Conservation (phyloP, 2,113 vertebrate species). For the Hypanus sabinus region DNA sequence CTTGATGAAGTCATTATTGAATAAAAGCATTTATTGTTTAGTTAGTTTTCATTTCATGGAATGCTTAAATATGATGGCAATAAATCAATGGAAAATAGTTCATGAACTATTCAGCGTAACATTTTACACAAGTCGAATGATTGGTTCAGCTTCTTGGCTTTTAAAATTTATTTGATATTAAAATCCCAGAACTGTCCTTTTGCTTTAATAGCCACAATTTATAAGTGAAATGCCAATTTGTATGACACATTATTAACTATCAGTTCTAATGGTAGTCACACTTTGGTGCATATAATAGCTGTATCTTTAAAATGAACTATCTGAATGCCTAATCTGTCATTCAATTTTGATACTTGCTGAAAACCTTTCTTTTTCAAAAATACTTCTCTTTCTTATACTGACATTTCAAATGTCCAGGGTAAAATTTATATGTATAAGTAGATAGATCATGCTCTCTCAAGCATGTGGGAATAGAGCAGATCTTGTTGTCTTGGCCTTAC, state of each 20-base stretch:
- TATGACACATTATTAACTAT: background rate
- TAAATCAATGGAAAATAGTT: background rate
- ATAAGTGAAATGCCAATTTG: background rate
- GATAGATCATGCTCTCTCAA: background rate
- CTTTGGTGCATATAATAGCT: background rate
- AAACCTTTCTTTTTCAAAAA: too few species aligned
- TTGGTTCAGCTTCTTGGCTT: background rate
- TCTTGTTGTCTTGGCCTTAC: background rate
- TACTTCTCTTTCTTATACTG: background rate
- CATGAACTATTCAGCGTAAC: background rate
- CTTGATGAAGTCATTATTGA: background rate
- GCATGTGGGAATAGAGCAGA: background rate
- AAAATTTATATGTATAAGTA: background rate
- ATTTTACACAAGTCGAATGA: background rate
- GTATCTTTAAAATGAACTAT: background rate
- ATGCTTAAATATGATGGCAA: background rate
- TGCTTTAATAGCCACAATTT: background rate
- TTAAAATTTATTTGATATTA: background rate
- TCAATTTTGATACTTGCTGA: background rate
- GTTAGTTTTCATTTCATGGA: background rate
- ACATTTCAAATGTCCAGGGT: background rate
- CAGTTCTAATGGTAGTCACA: background rate
- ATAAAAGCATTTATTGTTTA: conserved; percentile 6
- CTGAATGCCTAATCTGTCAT: background rate
- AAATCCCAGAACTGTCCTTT: background rate